Percentiles rank a stretch among this genome's conserved stretches.
Conservation (phyloP, 2,797 vertebrate genomes). For the Paguma larvata region DNA sequence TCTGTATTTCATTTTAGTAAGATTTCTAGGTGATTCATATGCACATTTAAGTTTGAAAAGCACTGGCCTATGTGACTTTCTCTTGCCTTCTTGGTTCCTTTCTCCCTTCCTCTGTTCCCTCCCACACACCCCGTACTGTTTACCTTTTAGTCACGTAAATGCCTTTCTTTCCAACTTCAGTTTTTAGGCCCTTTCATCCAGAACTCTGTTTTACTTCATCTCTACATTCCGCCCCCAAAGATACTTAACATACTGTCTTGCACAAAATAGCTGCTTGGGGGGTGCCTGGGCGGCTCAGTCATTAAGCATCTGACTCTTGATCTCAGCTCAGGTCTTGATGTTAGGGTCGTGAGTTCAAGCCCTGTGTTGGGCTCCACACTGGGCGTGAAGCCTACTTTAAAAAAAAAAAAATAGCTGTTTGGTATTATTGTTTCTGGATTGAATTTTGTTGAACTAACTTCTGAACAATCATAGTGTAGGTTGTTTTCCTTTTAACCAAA, state of each 20-base stretch:
- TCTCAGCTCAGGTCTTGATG: too few species aligned
- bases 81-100: not conserved
- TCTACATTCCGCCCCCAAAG: not conserved
- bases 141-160: not conserved
- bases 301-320: too few species aligned
- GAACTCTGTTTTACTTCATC: not conserved
- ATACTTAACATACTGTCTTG: not conserved
- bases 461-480: not conserved
- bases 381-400: too few species aligned
- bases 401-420: not conserved
- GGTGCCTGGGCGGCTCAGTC: too few species aligned
- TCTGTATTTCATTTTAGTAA: not conserved
- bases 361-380: too few species aligned
- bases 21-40: not conserved
- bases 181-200: not conserved
- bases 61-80: not conserved
- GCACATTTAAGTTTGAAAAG: not conserved
- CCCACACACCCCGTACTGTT: not conserved
- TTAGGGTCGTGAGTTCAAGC: too few species aligned
- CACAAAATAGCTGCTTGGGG: not conserved
- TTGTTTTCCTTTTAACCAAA: not conserved
- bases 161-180: not conserved
- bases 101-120: not conserved
- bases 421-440: not conserved
- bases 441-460: slow-evolving; percentile 5